These are phyloP conservation scores for Micromussa lordhowensis DNA, from an alignment of 92 coral and sea anemone genomes.

Conservation along the genomic window DNA sequence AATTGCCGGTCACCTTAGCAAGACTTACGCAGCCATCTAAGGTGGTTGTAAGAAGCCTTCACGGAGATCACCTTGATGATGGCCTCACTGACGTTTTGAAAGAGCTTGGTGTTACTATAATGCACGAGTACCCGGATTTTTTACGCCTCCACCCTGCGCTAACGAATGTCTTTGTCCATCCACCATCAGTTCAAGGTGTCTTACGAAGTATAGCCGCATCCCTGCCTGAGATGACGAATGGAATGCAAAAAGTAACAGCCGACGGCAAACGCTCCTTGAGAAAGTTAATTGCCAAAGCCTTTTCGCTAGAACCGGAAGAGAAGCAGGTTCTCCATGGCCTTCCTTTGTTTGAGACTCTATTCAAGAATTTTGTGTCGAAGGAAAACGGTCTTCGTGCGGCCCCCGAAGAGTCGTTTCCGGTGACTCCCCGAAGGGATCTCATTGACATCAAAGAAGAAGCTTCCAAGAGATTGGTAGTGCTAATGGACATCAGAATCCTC, in stretches of 20 bases:
- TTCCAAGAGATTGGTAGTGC: slow-evolving; percentile 57
- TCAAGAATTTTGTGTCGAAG: slow-evolving; percentile 54
- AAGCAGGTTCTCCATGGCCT: slow-evolving; percentile 36
- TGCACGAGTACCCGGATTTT: slow-evolving; percentile 57
- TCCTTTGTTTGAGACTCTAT: slow-evolving; percentile 71
- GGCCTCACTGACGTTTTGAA: slow-evolving; percentile 22
- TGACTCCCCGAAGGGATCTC: slow-evolving; percentile 28
- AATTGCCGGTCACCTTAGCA: slow-evolving; percentile 35
- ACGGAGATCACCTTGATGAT: slow-evolving; percentile 35
- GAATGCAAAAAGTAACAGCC: not conserved
- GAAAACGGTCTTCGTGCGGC: slow-evolving; percentile 54
- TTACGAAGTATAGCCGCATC: slow-evolving; percentile 42
- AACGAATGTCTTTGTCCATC: slow-evolving; percentile 52
- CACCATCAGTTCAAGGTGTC: slow-evolving; percentile 67
- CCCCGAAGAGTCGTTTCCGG: slow-evolving; percentile 52
- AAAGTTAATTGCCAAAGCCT: slow-evolving; percentile 50
- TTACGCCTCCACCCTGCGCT: slow-evolving; percentile 52
- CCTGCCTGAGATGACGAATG: not conserved
- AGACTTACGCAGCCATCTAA: slow-evolving; percentile 59
- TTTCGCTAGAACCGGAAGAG: slow-evolving; percentile 23
- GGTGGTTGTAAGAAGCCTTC: slow-evolving; percentile 43
- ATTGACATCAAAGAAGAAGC: slow-evolving; percentile 56
- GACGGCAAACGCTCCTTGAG: slow-evolving; percentile 65
- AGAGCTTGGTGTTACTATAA: slow-evolving; percentile 56
- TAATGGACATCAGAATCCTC: slow-evolving; percentile 43